Percentiles rank a stretch among this genome's conserved stretches.
Evolutionary conservation across 2,113 vertebrate species (phyloP).

Genomic region (Microcebus tavaratra): DNA sequence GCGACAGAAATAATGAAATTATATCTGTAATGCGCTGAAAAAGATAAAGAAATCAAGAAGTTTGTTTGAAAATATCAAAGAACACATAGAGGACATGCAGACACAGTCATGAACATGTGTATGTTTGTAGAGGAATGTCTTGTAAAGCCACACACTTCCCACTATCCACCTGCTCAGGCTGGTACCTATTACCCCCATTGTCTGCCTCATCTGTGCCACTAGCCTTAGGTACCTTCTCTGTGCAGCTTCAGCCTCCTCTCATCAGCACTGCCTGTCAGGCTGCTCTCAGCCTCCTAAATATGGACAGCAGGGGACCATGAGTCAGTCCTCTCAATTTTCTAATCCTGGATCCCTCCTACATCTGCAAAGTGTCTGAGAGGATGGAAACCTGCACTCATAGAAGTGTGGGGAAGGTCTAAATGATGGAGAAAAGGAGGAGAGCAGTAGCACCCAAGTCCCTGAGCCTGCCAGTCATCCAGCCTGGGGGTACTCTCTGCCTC

Average conservation of each 20-base stretch:
- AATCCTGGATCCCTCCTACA: too few relatives aligned
- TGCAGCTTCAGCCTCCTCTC: background rate
- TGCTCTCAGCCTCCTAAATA: too few relatives aligned
- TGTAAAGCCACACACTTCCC: background rate
- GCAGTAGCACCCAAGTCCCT: too few relatives aligned
- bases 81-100: background rate
- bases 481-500: too few relatives aligned
- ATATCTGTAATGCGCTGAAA: background rate
- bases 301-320: too few relatives aligned
- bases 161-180: too few relatives aligned
- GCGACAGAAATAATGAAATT: background rate
- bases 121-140: background rate
- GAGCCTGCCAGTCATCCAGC: too few relatives aligned
- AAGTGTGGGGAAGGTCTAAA: too few relatives aligned
- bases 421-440: too few relatives aligned
- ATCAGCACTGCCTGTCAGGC: too few relatives aligned
- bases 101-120: background rate
- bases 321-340: background rate
- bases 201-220: too few relatives aligned
- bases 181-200: background rate
- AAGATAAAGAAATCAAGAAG: background rate
- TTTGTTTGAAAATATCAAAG: background rate
- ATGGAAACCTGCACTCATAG: too few relatives aligned
- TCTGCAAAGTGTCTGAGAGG: background rate
- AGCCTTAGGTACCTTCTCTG: background rate